phyloP scores from a whole-genome alignment of 2,888 invertebrate genomes.

The Latrodectus elegans region DNA sequence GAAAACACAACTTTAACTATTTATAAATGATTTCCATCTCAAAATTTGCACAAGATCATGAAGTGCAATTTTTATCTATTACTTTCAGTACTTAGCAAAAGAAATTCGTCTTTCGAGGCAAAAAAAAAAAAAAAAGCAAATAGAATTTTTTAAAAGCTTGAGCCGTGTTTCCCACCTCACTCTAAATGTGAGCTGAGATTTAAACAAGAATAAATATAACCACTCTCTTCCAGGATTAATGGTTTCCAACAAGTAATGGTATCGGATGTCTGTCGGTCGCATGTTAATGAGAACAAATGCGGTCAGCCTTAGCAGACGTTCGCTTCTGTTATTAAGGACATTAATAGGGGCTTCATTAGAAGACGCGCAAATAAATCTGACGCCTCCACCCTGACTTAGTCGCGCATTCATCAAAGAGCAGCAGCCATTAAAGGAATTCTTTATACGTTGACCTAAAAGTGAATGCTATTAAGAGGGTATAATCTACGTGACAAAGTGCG shows the following conservation, averaged over 20 bases:
- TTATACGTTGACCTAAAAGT: conserved; percentile 22
- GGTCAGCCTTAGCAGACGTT: conserved; percentile 43
- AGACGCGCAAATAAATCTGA: conserved; percentile 55
- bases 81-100: neutral
- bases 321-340: conserved; percentile 31
- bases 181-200: neutral
- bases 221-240: conserved; percentile 37
- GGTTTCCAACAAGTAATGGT: conserved; percentile 39
- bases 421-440: conserved; percentile 49
- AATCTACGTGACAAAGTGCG: conserved; percentile 19
- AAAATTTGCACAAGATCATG: too few relatives aligned
- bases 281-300: conserved; percentile 61
- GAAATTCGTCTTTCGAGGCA: neutral
- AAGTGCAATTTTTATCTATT: too few relatives aligned
- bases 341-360: conserved; percentile 61
- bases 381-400: conserved; percentile 13
- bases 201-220: conserved; percentile 21
- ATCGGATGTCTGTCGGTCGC: conserved; percentile 44
- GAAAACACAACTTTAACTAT: too few relatives aligned
- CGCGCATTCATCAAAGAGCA: conserved; percentile 32
- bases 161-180: neutral
- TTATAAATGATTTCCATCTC: too few relatives aligned
- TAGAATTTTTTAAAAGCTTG: neutral
- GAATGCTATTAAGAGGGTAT: conserved; percentile 30
- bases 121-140: neutral